These are phyloP conservation scores for Chloroceryle amazona DNA, from an alignment of 2,797 vertebrate genomes.

Conservation along the genomic window DNA sequence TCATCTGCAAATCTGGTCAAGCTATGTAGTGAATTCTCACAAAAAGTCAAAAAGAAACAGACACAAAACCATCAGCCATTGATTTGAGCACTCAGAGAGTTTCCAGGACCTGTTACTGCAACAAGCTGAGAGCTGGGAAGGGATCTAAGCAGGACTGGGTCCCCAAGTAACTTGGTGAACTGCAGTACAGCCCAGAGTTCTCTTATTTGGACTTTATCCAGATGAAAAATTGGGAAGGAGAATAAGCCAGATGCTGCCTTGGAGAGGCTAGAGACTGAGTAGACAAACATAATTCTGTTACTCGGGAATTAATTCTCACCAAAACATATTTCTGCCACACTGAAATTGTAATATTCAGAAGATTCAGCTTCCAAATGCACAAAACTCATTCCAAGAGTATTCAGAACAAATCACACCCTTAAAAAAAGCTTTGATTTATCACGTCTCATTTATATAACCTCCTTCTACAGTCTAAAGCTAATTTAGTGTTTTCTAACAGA, in stretches of 20 bases:
- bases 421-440: constrained; percentile 61
- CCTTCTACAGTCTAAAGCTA: constrained; percentile 15
- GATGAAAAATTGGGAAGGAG: constrained; percentile 31
- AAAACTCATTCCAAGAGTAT: constrained; percentile 51
- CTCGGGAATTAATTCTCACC: constrained; percentile 66
- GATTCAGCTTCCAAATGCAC: constrained; percentile 52
- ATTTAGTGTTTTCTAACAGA: constrained; percentile 52
- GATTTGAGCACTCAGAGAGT: neutral
- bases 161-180: neutral
- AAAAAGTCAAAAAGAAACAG: neutral
- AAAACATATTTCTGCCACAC: constrained; percentile 69
- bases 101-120: neutral
- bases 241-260: constrained; percentile 46
- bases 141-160: neutral
- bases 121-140: fast-evolving
- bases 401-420: constrained; percentile 52
- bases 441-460: constrained; percentile 36
- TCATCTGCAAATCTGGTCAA: neutral
- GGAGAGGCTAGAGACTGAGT: constrained; percentile 41
- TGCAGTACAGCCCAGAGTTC: neutral
- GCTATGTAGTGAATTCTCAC: neutral
- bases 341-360: constrained; percentile 54
- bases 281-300: constrained; percentile 64
- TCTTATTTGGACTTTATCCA: constrained; percentile 16
- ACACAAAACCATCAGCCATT: neutral